phyloP scores from a whole-genome alignment of 2,797 vertebrate genomes.

The Rhinichthys osculus region DNA sequence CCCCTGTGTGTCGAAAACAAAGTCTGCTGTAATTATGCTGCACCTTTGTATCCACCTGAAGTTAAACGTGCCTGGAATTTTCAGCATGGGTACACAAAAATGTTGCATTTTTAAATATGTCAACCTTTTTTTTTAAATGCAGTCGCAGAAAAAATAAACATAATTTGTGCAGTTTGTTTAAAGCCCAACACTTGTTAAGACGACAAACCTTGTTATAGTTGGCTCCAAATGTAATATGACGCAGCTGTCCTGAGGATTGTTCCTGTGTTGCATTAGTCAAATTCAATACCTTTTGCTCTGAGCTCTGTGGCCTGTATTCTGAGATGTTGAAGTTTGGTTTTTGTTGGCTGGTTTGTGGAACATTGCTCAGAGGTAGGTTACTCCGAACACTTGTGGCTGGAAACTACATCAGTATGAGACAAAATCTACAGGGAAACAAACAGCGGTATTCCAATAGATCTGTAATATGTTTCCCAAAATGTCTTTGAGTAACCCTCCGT shows the following conservation, averaged over 20 bases:
- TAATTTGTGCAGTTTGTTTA: constrained; percentile 32
- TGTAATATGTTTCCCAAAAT: constrained; percentile 35
- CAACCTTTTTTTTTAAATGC: not conserved
- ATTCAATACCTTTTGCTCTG: constrained; percentile 22
- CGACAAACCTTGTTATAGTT: constrained; percentile 13
- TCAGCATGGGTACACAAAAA: not conserved
- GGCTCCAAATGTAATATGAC: constrained; percentile 35
- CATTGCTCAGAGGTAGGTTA: constrained; percentile 42
- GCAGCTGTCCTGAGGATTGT: constrained; percentile 21
- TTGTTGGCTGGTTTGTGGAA: constrained; percentile 52
- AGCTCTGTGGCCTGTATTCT: constrained; percentile 38
- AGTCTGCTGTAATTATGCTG: too few species aligned
- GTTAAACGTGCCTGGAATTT: not conserved
- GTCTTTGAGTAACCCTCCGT: constrained; percentile 43
- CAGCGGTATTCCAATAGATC: constrained; percentile 22
- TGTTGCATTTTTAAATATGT: not conserved
- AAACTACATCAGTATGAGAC: constrained; percentile 59
- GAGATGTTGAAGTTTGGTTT: constrained; percentile 49
- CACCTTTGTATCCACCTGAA: not conserved
- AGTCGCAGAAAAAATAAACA: not conserved
- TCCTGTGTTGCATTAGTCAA: constrained; percentile 7
- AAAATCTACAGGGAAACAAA: constrained; percentile 37
- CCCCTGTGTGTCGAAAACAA: not conserved
- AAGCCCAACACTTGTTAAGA: constrained; percentile 39
- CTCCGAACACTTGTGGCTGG: constrained; percentile 54